A percentile compares a stretch with the other conserved stretches of the same genome.
These are phyloP conservation scores for Syngnathus rostellatus DNA, from an alignment of 2,797 vertebrate genomes.

Conservation along the genomic window DNA sequence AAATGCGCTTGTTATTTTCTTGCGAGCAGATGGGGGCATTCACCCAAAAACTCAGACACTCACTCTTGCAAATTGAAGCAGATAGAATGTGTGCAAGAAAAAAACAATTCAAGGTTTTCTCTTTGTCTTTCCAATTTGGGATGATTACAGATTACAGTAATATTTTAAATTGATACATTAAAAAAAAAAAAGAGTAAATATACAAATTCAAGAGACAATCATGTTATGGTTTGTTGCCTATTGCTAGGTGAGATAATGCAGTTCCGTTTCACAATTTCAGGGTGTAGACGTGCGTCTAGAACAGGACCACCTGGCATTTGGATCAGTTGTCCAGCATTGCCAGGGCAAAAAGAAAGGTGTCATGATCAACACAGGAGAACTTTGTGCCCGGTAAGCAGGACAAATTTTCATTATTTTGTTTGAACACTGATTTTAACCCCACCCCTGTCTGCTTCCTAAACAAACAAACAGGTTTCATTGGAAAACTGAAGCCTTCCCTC, in stretches of 20 bases:
- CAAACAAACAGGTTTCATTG: conserved; percentile 74
- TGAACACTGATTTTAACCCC: neutral
- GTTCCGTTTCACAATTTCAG: conserved; percentile 20
- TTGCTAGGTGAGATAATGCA: neutral
- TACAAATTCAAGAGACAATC: neutral
- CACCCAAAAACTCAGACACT: no score
- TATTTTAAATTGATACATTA: neutral
- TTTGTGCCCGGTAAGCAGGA: conserved; percentile 68
- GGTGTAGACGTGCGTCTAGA: conserved; percentile 74
- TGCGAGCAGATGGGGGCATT: neutral
- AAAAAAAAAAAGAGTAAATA: neutral
- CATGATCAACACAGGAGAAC: conserved; percentile 75
- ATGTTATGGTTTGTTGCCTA: neutral
- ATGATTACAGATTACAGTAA: neutral
- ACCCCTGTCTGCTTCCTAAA: neutral
- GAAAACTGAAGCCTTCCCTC: conserved; percentile 66
- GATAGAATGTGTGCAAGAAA: neutral
- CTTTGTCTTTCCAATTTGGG: neutral
- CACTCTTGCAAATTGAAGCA: neutral
- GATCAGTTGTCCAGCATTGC: conserved; percentile 70
- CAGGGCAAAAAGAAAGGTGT: conserved; percentile 59
- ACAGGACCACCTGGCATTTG: conserved; percentile 75
- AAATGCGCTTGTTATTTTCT: neutral
- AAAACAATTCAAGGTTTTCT: neutral
- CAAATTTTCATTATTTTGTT: neutral